Evolutionary conservation across 2,888 invertebrate genomes (phyloP).

Genomic region (Physocephala rufipes): DNA sequence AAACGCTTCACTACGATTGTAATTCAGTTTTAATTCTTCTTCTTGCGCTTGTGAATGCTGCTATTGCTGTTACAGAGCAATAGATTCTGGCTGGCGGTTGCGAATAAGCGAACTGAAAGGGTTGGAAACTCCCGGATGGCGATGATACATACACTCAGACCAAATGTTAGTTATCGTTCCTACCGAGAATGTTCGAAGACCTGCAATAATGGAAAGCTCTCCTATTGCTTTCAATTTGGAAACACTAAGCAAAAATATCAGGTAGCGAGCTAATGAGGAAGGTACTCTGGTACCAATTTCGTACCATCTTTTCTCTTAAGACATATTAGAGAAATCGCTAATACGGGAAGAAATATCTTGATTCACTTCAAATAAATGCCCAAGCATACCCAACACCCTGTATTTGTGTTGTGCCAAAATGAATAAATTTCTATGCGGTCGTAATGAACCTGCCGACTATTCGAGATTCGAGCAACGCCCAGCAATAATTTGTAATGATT

Average conservation of each 20-base stretch:
- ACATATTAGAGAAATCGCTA: not conserved
- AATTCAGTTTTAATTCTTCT: conserved; percentile 56
- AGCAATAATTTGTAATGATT: conserved; percentile 48
- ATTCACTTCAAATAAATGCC: conserved; percentile 28
- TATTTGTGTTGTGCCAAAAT: conserved; percentile 19
- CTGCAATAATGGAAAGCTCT: not conserved
- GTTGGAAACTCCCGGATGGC: not conserved
- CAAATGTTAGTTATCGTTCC: not conserved
- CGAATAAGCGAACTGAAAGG: not conserved
- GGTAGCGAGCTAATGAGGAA: not conserved
- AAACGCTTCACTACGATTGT: conserved; percentile 51
- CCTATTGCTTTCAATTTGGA: not conserved
- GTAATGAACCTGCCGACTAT: conserved; percentile 21
- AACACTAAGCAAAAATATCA: not conserved
- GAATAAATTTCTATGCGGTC: conserved; percentile 12
- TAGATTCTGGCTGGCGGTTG: not conserved
- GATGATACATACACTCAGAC: not conserved
- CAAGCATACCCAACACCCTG: conserved; percentile 32
- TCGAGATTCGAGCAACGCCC: not conserved
- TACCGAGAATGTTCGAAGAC: not conserved
- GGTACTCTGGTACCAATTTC: not conserved
- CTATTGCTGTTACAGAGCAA: not conserved
- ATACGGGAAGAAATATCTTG: not conserved
- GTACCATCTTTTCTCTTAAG: not conserved
- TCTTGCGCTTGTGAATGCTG: conserved; percentile 28